Percentiles rank a stretch among this genome's conserved stretches.
Conservation (phyloP, 1,140 invertebrate genomes). For the Magallana gigas region DNA sequence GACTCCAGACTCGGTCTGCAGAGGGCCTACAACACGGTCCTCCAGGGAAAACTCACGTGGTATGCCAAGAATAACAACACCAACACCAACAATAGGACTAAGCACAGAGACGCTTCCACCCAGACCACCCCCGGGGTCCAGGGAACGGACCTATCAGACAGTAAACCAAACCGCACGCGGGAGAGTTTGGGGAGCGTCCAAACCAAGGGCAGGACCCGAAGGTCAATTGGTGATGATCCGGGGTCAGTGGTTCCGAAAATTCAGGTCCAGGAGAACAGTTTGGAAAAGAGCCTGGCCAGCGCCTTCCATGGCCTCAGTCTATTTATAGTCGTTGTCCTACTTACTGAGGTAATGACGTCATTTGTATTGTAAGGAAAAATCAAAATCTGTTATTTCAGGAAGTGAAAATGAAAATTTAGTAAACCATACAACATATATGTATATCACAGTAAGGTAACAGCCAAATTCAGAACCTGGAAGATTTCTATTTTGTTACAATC, state of each 20-base stretch:
- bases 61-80: neutral
- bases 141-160: neutral
- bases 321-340: slow-evolving; percentile 48
- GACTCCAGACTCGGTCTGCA: neutral
- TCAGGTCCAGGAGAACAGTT: neutral
- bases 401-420: too few species aligned
- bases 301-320: slow-evolving; percentile 49
- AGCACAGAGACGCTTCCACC: neutral
- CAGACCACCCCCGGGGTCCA: neutral
- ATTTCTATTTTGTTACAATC: too few species aligned
- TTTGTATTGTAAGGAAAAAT: too few species aligned
- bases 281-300: slow-evolving; percentile 44
- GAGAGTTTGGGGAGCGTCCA: neutral
- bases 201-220: neutral
- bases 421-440: too few species aligned
- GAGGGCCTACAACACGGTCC: neutral
- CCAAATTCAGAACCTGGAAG: too few species aligned
- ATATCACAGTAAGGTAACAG: too few species aligned
- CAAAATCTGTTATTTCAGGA: too few species aligned
- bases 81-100: neutral
- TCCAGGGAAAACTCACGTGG: neutral
- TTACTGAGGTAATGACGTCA: slow-evolving; percentile 44
- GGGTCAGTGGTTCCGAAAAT: neutral
- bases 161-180: neutral
- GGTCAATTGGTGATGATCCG: neutral